Conservation (phyloP, 92 coral and sea anemone genomes). For the Epizoanthus illoricatus region DNA sequence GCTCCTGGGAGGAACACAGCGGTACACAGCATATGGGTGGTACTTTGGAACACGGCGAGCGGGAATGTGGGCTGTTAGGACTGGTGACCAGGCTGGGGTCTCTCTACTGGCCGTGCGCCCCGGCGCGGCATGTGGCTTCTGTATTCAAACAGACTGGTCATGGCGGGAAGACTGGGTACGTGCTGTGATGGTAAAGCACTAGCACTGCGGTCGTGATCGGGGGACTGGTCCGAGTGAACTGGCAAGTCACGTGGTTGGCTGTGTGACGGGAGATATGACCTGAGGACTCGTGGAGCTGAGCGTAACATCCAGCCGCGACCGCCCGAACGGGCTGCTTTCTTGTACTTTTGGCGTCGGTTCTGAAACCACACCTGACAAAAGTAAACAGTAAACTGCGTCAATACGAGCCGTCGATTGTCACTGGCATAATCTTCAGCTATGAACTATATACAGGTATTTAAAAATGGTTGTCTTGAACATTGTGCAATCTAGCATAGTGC, state of each 20-base stretch:
- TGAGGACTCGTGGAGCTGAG: constrained; percentile 29
- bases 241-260: constrained; percentile 6
- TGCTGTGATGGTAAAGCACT: not conserved
- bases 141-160: constrained; percentile 13
- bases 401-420: too few species aligned
- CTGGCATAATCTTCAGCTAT: too few species aligned
- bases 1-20: constrained; percentile 9
- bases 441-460: too few species aligned
- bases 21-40: constrained; percentile 8
- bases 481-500: too few species aligned
- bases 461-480: too few species aligned
- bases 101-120: constrained; percentile 4
- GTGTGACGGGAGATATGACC: not conserved
- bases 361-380: constrained; percentile 13
- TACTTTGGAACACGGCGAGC: constrained; percentile 22
- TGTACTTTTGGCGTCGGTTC: constrained; percentile 27
- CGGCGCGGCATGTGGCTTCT: not conserved
- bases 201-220: not conserved
- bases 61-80: constrained; percentile 15
- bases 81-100: constrained; percentile 10
- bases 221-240: not conserved
- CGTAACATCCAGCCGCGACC: constrained; percentile 21
- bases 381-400: too few species aligned
- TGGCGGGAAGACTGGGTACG: constrained; percentile 11
- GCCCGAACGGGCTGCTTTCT: constrained; percentile 17